Conservation (phyloP, 2,113 vertebrate genomes). For the Pithys albifrons region DNA sequence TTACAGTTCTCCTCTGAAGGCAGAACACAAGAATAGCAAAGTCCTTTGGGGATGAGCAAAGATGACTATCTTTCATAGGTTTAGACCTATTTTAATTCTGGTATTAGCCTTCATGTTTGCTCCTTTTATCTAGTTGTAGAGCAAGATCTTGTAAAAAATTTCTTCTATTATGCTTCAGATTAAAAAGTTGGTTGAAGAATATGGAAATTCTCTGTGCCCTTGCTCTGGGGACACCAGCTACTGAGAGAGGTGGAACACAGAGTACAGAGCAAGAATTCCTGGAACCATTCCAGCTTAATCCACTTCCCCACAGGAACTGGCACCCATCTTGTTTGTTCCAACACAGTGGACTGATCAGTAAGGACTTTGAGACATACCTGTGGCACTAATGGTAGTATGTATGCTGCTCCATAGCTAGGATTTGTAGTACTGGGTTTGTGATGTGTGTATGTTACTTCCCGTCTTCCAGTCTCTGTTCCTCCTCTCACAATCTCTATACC, state of each 20-base stretch:
- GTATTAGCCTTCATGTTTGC: neutral
- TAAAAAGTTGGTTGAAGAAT: neutral
- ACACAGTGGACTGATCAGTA: neutral
- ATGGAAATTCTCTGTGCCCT: neutral
- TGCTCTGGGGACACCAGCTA: neutral
- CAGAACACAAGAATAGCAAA: neutral
- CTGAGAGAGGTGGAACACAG: neutral
- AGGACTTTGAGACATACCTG: neutral
- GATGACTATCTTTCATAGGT: neutral
- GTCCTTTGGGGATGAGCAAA: neutral
- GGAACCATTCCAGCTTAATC: slow-evolving; percentile 1
- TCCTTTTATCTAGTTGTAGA: neutral
- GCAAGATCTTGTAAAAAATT: neutral
- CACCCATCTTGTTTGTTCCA: neutral
- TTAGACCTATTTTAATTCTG: neutral
- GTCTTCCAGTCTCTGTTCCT: neutral
- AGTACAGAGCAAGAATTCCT: neutral
- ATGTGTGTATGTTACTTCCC: neutral
- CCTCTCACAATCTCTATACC: neutral
- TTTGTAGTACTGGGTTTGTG: neutral
- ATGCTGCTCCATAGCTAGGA: neutral
- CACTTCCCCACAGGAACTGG: neutral
- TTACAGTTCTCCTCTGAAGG: neutral
- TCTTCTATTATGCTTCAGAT: neutral
- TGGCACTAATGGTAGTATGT: neutral